These are phyloP conservation scores for Heteromyza rotundicornis DNA, from an alignment of 2,888 invertebrate genomes.

Conservation along the genomic window DNA sequence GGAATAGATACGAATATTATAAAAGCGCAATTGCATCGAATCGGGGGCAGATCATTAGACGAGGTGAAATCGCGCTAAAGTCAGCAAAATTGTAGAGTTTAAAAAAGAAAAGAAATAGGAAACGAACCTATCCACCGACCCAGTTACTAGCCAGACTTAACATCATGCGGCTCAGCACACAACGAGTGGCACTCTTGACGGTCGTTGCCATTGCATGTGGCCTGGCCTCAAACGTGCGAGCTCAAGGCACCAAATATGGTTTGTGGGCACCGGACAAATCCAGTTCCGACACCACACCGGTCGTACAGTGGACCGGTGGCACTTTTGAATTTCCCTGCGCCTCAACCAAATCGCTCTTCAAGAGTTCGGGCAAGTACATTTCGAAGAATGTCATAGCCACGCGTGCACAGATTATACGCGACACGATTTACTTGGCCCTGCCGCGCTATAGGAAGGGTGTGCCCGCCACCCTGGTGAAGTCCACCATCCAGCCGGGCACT, in stretches of 20 bases:
- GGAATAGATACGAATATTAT: slow-evolving; percentile 5
- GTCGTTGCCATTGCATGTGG: neutral
- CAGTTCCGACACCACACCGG: slow-evolving; percentile 41
- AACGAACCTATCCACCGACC: too few species aligned
- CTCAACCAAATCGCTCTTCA: slow-evolving; percentile 66
- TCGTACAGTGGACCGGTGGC: slow-evolving; percentile 63
- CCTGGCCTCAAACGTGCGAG: neutral
- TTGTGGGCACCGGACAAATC: slow-evolving; percentile 49
- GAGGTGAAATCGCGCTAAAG: neutral
- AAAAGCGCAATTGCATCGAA: neutral
- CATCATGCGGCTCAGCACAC: slow-evolving; percentile 17
- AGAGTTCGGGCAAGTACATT: slow-evolving; percentile 66
- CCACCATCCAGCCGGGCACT: slow-evolving; percentile 63
- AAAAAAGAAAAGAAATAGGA: neutral
- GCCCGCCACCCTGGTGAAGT: slow-evolving; percentile 70
- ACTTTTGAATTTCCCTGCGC: slow-evolving; percentile 65
- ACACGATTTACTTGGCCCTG: slow-evolving; percentile 66
- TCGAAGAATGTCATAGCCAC: slow-evolving; percentile 69
- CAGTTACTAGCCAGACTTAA: too few species aligned
- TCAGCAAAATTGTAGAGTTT: neutral
- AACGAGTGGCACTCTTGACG: slow-evolving; percentile 24
- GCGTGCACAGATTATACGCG: slow-evolving; percentile 66
- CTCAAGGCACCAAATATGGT: slow-evolving; percentile 52
- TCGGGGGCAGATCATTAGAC: slow-evolving; percentile 13
- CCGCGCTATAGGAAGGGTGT: slow-evolving; percentile 71